Percentiles rank a stretch among this genome's conserved stretches.
These are phyloP conservation scores for Triplophysa tibetana DNA, from an alignment of 2,113 vertebrate species.

Conservation along the genomic window DNA sequence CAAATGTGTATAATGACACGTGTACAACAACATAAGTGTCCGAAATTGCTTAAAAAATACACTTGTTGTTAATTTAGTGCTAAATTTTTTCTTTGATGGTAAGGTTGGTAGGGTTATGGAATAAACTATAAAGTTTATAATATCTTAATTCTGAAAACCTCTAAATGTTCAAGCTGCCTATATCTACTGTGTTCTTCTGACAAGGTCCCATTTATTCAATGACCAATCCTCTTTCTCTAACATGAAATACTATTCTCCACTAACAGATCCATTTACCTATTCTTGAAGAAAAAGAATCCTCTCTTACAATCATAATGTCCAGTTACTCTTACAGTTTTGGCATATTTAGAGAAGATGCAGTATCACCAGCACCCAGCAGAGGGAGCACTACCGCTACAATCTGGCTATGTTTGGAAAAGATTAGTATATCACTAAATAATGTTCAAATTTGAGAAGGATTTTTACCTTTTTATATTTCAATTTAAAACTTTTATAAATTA, in stretches of 20 bases:
- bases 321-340: not conserved
- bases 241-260: not conserved
- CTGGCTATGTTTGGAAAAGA: not conserved
- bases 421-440: not conserved
- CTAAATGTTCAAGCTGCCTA: not conserved
- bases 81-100: too few species aligned
- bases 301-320: not conserved
- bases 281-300: not conserved
- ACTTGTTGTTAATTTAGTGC: too few species aligned
- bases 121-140: too few species aligned
- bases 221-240: not conserved
- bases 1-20: too few species aligned
- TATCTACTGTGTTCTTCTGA: conserved; percentile 8
- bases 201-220: not conserved
- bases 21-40: too few species aligned
- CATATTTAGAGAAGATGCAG: not conserved
- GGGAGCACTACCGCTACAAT: not conserved
- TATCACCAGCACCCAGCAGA: conserved; percentile 5
- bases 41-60: too few species aligned
- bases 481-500: too few species aligned
- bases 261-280: not conserved
- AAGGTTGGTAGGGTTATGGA: too few species aligned
- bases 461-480: too few species aligned
- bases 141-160: too few species aligned
- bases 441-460: not conserved